phyloP scores from a whole-genome alignment of 2,888 invertebrate genomes.

The Caenorhabditis wallacei region DNA sequence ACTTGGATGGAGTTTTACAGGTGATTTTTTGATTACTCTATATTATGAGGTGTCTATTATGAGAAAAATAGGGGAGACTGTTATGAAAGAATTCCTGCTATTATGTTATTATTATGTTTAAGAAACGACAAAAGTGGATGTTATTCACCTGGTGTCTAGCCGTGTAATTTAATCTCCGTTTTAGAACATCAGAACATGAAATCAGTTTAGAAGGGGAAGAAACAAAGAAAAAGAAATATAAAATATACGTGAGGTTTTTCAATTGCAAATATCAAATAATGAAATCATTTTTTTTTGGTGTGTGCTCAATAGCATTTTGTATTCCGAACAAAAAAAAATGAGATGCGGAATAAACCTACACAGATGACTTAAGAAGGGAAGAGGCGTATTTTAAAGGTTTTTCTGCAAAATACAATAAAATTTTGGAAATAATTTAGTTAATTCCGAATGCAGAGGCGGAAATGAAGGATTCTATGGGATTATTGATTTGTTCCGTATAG shows the following conservation, averaged over 20 bases:
- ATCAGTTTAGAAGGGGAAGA: not conserved
- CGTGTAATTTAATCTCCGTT: slow-evolving; percentile 1
- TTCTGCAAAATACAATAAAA: not conserved
- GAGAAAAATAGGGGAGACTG: too few species aligned
- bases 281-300: slow-evolving; percentile 28
- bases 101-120: slow-evolving; percentile 4
- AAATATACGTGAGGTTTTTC: slow-evolving; percentile 13
- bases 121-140: slow-evolving; percentile 1
- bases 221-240: slow-evolving; percentile 2
- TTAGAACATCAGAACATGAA: not conserved
- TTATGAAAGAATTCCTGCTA: too few species aligned
- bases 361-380: not conserved
- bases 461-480: too few species aligned
- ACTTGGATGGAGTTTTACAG: slow-evolving; percentile 91
- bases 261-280: not conserved
- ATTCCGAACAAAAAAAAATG: slow-evolving; percentile 1
- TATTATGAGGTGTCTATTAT: too few species aligned
- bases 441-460: too few species aligned
- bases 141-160: slow-evolving; percentile 15
- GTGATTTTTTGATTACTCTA: slow-evolving; percentile 56
- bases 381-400: not conserved
- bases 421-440: not conserved
- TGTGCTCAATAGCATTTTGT: not conserved
- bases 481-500: too few species aligned
- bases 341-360: not conserved